phyloP scores from a whole-genome alignment of 2,113 vertebrate genomes.

The Cyphomyrus plagiostoma region DNA sequence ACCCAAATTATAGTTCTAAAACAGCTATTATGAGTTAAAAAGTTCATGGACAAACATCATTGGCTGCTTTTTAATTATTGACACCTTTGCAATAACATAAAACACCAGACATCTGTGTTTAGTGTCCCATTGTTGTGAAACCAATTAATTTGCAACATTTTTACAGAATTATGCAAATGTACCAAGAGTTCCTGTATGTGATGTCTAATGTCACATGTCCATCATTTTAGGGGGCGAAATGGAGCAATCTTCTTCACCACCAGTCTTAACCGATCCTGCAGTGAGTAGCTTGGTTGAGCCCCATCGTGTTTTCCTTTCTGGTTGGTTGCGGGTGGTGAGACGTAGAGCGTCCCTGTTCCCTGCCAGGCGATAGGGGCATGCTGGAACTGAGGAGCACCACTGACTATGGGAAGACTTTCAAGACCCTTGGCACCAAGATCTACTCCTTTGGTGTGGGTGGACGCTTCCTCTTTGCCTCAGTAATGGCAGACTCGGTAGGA shows the following conservation, averaged over 20 bases:
- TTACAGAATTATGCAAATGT: not conserved
- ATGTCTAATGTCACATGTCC: conserved; percentile 22
- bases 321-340: not conserved
- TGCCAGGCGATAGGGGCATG: conserved; percentile 69
- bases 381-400: conserved; percentile 71
- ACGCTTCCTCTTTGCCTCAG: conserved; percentile 84
- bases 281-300: conserved; percentile 62
- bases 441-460: conserved; percentile 86
- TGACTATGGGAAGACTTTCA: conserved; percentile 70
- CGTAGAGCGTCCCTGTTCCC: not conserved
- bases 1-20: not conserved
- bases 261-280: conserved; percentile 72
- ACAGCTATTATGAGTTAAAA: not conserved
- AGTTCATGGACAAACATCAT: not conserved
- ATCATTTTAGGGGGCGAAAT: conserved; percentile 62
- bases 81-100: not conserved
- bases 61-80: not conserved
- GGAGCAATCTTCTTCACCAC: conserved; percentile 72
- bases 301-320: not conserved
- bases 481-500: conserved; percentile 78
- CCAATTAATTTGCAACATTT: not conserved
- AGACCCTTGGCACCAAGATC: conserved; percentile 72
- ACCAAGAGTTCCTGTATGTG: not conserved
- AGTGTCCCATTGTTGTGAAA: not conserved
- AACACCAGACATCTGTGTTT: not conserved